Base-by-base conservation (phyloP, 2,797 vertebrate genomes). In the Sebastes hubbsi region DNA sequence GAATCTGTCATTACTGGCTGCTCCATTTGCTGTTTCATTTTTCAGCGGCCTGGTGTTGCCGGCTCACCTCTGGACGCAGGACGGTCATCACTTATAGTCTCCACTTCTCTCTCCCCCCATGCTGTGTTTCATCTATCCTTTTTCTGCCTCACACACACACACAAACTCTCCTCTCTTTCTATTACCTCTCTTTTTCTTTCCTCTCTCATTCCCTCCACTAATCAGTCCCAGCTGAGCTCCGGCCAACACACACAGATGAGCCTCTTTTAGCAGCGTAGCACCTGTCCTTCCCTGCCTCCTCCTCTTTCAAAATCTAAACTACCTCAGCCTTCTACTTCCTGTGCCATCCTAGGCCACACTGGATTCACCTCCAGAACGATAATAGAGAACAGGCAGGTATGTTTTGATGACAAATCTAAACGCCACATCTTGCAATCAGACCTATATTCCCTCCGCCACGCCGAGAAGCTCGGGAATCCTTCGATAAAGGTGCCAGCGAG, bases 1-100 rank as follows among this genome's bases (percentile, higher is more conserved):
- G 60, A 64, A 78, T 91, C 75, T 75, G 82, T 91, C 80, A 89
- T 78, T 64, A 60, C 59, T 27, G 27, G 77, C 62, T 68, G 66
- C 75, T 78, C 80, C 80, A 81, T 87, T 88, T 77, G 42, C 74
- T 0, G 22, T 73, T 88, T 87, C 58, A 85, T 91, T 89, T 94
- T 92, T 92, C 86, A 87, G 87, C 22, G 1, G 77, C 77, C 29
- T 60, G 38, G 63, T 80, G 85, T 72, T 79, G 72, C 70, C 38
- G 13, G 25, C 66, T 82, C 72, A 77, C 52, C 80, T 86, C 75
- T 75, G 14, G 77, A 73, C 66, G 20, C 70, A 34, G 55, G 75
- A 70, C 69, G 64, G 63, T 34, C 82, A 80, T 89, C 76, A 68
- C 76, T 83, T 78, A 75, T 38, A 82, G 34, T 49, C 78, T 70